phyloP scores from a whole-genome alignment of 35 echinoderm and acorn worm genomes.

The Stichopus chloronotus region DNA sequence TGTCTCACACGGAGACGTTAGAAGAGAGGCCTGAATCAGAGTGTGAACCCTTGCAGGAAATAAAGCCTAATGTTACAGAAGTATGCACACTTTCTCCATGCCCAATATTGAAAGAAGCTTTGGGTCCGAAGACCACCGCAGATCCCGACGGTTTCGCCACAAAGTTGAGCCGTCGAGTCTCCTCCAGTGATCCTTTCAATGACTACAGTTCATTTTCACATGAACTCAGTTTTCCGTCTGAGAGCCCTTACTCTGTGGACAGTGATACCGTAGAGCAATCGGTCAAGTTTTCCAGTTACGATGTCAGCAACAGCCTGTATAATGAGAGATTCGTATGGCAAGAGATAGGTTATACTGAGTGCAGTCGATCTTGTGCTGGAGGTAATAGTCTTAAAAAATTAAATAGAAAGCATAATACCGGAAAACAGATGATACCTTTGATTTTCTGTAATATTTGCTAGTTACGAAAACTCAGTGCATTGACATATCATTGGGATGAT shows the following conservation, averaged over 20 bases:
- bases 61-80: conserved; percentile 10
- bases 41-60: background rate
- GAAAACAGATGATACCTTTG: no score
- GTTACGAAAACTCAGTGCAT: no score
- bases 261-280: background rate
- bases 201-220: background rate
- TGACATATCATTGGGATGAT: no score
- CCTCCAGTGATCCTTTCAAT: background rate
- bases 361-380: conserved; percentile 48
- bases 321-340: conserved; percentile 2
- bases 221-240: conserved; percentile 11
- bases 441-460: no score
- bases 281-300: background rate
- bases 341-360: conserved; percentile 38
- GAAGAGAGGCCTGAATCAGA: background rate
- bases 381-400: background rate
- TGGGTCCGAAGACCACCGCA: background rate
- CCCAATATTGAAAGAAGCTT: background rate
- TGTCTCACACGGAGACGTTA: conserved; percentile 23
- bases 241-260: conserved; percentile 30
- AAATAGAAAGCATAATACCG: no score
- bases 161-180: background rate
- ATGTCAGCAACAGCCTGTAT: background rate
- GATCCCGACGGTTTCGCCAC: background rate
- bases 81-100: background rate